Conservation (phyloP, 2,888 invertebrate genomes). For the Ophion ellenae region DNA sequence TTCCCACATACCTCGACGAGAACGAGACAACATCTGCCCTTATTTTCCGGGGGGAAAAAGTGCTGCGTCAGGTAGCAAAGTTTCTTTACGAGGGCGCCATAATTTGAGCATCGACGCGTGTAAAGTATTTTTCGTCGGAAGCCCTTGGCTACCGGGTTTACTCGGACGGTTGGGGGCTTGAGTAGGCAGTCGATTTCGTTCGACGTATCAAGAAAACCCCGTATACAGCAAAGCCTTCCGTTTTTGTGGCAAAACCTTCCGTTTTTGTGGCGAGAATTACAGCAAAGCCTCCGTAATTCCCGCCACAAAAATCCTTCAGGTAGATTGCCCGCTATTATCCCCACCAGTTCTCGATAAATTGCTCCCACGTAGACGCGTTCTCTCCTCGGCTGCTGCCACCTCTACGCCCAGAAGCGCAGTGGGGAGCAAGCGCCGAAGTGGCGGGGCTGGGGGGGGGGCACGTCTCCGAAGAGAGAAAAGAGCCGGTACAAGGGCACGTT, state of each 20-base stretch:
- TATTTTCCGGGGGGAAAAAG: no score
- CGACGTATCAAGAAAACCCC: conserved; percentile 34
- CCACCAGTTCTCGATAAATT: conserved; percentile 63
- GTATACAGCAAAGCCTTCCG: conserved; percentile 63
- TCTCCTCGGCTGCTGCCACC: conserved; percentile 36
- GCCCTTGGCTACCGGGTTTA: conserved; percentile 22
- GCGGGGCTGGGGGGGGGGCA: conserved; percentile 1
- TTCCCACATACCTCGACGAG: no score
- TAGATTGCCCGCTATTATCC: conserved; percentile 82
- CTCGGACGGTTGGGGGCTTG: background rate
- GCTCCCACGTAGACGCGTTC: conserved; percentile 55
- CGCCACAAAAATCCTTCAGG: conserved; percentile 82
- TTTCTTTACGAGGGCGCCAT: background rate
- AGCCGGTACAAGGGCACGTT: conserved; percentile 42
- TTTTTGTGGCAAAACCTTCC: no score
- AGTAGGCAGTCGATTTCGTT: background rate
- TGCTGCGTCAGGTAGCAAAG: no score
- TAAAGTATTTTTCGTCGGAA: conserved; percentile 1
- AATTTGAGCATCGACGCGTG: background rate
- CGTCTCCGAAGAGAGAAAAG: conserved; percentile 7
- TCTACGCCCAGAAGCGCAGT: conserved; percentile 5
- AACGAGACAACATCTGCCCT: no score
- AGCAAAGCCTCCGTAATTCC: conserved; percentile 77
- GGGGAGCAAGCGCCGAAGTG: conserved; percentile 18
- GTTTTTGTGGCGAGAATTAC: no score